Evolutionary conservation across 2,888 invertebrate species (phyloP).

Genomic region (Drosophila acutilabella): DNA sequence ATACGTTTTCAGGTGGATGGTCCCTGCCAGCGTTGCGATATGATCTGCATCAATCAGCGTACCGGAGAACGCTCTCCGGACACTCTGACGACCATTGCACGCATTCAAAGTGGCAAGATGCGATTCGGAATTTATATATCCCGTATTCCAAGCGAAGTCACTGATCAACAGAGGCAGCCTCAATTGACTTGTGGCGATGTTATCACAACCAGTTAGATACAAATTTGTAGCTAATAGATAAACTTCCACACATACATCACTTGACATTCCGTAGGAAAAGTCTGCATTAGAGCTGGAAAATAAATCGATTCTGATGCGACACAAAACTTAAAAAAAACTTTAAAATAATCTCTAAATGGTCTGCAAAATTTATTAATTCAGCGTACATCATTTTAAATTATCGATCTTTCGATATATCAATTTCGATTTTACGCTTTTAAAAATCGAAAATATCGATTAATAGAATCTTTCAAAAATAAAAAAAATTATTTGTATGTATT

Average conservation of each 20-base stretch:
- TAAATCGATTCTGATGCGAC: too few relatives aligned
- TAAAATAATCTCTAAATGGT: too few relatives aligned
- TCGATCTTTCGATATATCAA: too few relatives aligned
- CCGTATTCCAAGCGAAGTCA: slow-evolving; percentile 28
- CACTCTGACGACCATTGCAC: slow-evolving; percentile 91
- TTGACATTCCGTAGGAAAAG: neutral
- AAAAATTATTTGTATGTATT: too few relatives aligned
- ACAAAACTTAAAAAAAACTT: too few relatives aligned
- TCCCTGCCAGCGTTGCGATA: slow-evolving; percentile 95
- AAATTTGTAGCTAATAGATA: too few relatives aligned
- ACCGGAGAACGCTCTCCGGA: slow-evolving; percentile 92
- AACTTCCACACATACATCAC: neutral
- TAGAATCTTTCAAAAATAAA: too few relatives aligned
- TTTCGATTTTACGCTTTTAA: too few relatives aligned
- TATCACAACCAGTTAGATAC: slow-evolving; percentile 18
- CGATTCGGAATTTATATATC: slow-evolving; percentile 93
- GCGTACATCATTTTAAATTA: too few relatives aligned
- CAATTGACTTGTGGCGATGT: slow-evolving; percentile 56
- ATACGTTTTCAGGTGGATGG: slow-evolving; percentile 88
- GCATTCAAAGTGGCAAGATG: slow-evolving; percentile 90
- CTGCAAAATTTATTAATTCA: too few relatives aligned
- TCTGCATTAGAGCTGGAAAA: neutral
- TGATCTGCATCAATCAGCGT: slow-evolving; percentile 96
- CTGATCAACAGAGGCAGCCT: slow-evolving; percentile 12
- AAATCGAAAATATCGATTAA: too few relatives aligned